phyloP scores from a whole-genome alignment of 2,888 invertebrate genomes.

The Nebria brevicollis region DNA sequence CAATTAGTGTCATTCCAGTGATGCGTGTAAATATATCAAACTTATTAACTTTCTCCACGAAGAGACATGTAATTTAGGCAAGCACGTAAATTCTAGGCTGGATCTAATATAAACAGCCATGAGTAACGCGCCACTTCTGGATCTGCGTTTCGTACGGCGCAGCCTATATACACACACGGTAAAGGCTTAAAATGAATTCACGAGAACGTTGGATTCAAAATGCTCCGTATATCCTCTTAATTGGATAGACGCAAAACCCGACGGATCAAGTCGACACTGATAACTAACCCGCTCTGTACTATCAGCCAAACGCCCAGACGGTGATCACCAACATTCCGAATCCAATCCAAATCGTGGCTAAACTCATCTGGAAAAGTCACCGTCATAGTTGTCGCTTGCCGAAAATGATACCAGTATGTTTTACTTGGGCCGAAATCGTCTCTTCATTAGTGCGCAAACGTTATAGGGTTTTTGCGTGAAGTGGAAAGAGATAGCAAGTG shows the following conservation, averaged over 20 bases:
- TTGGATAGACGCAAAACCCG: slow-evolving; percentile 62
- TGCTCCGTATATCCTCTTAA: slow-evolving; percentile 63
- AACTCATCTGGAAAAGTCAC: neutral
- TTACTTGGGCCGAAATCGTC: slow-evolving; percentile 29
- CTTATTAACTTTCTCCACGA: neutral
- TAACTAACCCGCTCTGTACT: slow-evolving; percentile 60
- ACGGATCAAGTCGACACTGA: slow-evolving; percentile 61
- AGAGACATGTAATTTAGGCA: neutral
- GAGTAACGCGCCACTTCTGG: neutral
- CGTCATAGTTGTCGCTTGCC: slow-evolving; percentile 20
- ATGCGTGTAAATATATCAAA: neutral
- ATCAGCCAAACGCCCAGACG: slow-evolving; percentile 53
- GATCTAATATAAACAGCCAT: neutral
- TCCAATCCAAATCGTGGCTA: neutral
- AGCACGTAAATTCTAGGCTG: neutral
- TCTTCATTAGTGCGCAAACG: neutral
- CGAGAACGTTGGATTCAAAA: slow-evolving; percentile 61
- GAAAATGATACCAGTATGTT: slow-evolving; percentile 43
- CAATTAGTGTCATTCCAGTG: neutral
- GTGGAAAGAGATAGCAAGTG: neutral
- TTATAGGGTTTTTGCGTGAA: neutral
- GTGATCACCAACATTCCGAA: slow-evolving; percentile 50
- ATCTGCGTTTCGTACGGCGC: neutral
- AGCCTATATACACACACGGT: slow-evolving; percentile 39
- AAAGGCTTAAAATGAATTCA: slow-evolving; percentile 58